phyloP scores from a whole-genome alignment of 2,888 invertebrate genomes.

The Hesperia comma region DNA sequence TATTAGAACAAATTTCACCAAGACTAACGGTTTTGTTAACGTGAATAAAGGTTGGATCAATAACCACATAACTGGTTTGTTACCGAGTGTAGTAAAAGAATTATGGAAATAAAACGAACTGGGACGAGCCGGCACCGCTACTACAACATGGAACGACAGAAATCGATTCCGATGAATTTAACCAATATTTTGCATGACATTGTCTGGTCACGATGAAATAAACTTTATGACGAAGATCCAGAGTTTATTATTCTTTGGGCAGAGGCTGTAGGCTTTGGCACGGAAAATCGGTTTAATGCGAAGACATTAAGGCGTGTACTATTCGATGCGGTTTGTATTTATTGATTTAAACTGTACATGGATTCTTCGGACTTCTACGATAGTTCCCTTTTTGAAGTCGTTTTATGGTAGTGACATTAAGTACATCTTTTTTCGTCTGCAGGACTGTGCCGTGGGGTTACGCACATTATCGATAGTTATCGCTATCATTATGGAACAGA shows the following conservation, averaged over 20 bases:
- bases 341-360: slow-evolving; percentile 18
- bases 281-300: slow-evolving; percentile 34
- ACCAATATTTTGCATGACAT: slow-evolving; percentile 49
- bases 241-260: slow-evolving; percentile 10
- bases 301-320: slow-evolving; percentile 26
- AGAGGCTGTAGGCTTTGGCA: background rate
- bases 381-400: background rate
- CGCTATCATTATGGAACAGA: no score
- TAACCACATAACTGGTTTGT: background rate
- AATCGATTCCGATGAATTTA: slow-evolving; percentile 55
- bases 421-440: no score
- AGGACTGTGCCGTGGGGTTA: no score
- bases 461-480: no score
- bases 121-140: slow-evolving; percentile 42
- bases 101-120: slow-evolving; percentile 20
- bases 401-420: no score
- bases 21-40: background rate
- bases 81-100: slow-evolving; percentile 19
- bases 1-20: no score
- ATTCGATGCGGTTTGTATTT: slow-evolving; percentile 20
- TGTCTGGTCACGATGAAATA: background rate
- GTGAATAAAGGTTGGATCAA: slow-evolving; percentile 11
- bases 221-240: background rate
- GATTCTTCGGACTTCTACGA: background rate
- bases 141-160: slow-evolving; percentile 53